phyloP scores from a whole-genome alignment of 2,888 invertebrate genomes.

The Melanargia galathea region DNA sequence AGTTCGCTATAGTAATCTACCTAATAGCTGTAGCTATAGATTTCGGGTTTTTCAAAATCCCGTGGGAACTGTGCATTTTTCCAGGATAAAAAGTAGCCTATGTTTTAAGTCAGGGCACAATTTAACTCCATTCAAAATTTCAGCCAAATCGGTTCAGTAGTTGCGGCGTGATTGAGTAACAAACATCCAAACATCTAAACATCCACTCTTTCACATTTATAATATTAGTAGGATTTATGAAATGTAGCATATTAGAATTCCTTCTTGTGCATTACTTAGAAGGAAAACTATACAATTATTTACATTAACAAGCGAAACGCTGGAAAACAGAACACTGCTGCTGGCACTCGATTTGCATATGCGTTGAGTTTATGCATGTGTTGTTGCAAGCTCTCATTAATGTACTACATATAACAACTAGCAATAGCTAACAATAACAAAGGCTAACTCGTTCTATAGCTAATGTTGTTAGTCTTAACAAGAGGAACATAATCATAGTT shows the following conservation, averaged over 20 bases:
- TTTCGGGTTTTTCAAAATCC: no score
- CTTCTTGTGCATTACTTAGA: conserved; percentile 1
- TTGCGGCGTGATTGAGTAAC: no score
- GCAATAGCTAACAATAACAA: conserved; percentile 4
- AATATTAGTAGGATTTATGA: no score
- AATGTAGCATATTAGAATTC: neutral
- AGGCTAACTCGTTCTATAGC: neutral
- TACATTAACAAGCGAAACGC: conserved; percentile 19
- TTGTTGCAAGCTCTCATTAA: conserved; percentile 9
- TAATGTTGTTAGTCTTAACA: conserved; percentile 2
- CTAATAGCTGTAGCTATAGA: no score
- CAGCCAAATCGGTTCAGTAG: no score
- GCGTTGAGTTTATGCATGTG: conserved; percentile 20
- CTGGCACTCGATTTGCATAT: conserved; percentile 20
- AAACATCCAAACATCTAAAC: no score
- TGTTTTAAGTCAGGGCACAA: no score
- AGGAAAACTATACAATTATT: conserved; percentile 6
- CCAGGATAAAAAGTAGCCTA: no score
- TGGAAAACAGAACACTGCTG: conserved; percentile 15
- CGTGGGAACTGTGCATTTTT: no score
- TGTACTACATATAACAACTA: conserved; percentile 8
- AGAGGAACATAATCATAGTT: neutral
- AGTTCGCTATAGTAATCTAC: no score
- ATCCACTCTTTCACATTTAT: no score
- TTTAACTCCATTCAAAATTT: no score